Conservation (phyloP, 2,888 invertebrate species). For the Cynaeus angustus region DNA sequence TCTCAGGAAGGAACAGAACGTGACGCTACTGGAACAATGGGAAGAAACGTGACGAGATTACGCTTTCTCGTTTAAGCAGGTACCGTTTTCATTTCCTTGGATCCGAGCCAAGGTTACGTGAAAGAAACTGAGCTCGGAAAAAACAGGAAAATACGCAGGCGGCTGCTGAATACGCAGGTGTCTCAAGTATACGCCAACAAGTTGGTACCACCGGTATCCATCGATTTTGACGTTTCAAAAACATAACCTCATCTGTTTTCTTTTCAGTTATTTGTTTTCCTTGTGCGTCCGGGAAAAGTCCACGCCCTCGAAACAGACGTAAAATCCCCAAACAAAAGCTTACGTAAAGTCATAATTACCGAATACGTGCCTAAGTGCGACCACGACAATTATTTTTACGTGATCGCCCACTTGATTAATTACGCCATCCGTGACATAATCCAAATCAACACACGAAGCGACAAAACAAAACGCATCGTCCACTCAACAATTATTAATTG, state of each 20-base stretch:
- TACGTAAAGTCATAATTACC: slow-evolving; percentile 5
- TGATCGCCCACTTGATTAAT: not conserved
- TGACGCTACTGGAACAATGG: slow-evolving; percentile 17
- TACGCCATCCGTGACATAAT: not conserved
- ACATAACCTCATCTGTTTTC: too few species aligned
- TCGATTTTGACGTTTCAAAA: too few species aligned
- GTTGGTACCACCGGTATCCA: too few species aligned
- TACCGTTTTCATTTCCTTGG: slow-evolving; percentile 32
- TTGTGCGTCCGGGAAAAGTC: too few species aligned
- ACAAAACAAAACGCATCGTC: not conserved
- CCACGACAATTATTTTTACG: slow-evolving; percentile 11
- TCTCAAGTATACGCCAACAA: too few species aligned
- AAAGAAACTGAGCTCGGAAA: too few species aligned
- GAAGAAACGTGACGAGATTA: slow-evolving; percentile 20
- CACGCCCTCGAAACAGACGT: too few species aligned
- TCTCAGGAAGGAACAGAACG: slow-evolving; percentile 1
- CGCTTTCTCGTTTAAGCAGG: slow-evolving; percentile 25
- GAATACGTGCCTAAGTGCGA: not conserved
- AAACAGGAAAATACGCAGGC: too few species aligned
- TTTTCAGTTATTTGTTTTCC: too few species aligned
- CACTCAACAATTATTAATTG: not conserved
- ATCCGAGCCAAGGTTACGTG: not conserved
- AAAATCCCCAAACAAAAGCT: not conserved
- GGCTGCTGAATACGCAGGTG: too few species aligned
- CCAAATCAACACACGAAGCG: not conserved